These are phyloP conservation scores for Malacoraja senta DNA, from an alignment of 2,797 vertebrate species.

Conservation along the genomic window DNA sequence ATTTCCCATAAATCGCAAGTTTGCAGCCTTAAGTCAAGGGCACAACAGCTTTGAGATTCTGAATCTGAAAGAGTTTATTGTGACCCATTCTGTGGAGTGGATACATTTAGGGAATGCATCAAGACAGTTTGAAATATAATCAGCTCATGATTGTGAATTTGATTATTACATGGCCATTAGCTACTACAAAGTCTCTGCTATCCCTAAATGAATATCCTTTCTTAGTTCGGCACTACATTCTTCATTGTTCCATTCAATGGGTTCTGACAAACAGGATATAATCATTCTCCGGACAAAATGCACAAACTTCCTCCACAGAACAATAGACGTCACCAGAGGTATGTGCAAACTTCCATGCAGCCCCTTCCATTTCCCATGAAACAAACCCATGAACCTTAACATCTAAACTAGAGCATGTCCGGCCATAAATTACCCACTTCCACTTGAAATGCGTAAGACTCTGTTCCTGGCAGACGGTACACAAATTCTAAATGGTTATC, in stretches of 20 bases:
- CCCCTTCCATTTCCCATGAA: not conserved
- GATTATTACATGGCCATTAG: not conserved
- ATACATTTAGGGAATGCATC: not conserved
- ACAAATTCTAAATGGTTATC: not conserved
- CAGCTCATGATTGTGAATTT: not conserved
- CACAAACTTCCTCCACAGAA: slow-evolving; percentile 11
- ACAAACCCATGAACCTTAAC: not conserved
- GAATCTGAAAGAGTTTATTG: not conserved
- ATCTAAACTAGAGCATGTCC: slow-evolving; percentile 5
- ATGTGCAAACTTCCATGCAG: not conserved
- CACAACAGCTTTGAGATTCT: not conserved
- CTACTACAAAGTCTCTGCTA: not conserved
- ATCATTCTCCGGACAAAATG: not conserved
- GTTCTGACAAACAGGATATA: slow-evolving; percentile 32
- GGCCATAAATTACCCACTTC: not conserved
- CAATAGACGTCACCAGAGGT: slow-evolving; percentile 10
- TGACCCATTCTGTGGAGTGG: not conserved
- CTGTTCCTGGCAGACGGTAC: not conserved
- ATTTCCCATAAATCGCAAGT: not conserved
- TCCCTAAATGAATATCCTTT: not conserved
- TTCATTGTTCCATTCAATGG: not conserved
- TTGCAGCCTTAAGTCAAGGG: not conserved
- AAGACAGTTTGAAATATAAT: not conserved
- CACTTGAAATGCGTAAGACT: not conserved
- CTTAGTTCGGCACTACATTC: not conserved